These are phyloP conservation scores for Tetrao urogallus DNA, from an alignment of 2,113 vertebrate genomes.

Conservation along the genomic window DNA sequence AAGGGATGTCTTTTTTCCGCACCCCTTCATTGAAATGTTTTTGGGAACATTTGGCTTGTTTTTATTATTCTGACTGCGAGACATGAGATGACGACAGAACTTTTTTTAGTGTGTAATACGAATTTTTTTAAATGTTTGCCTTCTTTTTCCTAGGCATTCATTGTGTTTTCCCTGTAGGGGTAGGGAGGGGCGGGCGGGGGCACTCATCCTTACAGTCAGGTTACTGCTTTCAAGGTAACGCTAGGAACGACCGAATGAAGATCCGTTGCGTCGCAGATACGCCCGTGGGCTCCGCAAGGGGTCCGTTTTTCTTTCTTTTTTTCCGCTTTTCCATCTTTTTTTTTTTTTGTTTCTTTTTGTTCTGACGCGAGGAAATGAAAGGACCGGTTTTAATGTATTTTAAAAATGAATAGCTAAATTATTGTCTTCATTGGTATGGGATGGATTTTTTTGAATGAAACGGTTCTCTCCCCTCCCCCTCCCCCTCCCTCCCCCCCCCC, in stretches of 20 bases:
- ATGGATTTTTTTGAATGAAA: conserved; percentile 70
- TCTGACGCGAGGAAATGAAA: conserved; percentile 78
- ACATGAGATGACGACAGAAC: conserved; percentile 59
- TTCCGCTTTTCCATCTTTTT: too few species aligned
- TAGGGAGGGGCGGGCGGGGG: not conserved
- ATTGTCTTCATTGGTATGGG: conserved; percentile 78
- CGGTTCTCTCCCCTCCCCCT: conserved; percentile 24
- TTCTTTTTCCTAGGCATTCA: conserved; percentile 77
- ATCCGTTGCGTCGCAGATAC: too few species aligned
- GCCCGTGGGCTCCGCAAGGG: too few species aligned
- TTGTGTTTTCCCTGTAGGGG: conserved; percentile 74
- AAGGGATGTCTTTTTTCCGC: conserved; percentile 88
- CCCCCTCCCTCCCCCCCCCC: not conserved
- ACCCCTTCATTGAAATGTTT: conserved; percentile 81
- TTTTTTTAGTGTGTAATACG: conserved; percentile 54
- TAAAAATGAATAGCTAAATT: conserved; percentile 89
- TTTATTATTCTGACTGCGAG: conserved; percentile 78
- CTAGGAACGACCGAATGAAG: too few species aligned
- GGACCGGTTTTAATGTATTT: conserved; percentile 88
- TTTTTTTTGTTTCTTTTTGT: not conserved
- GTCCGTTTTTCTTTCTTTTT: too few species aligned
- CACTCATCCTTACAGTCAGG: too few species aligned
- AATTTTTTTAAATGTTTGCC: conserved; percentile 58
- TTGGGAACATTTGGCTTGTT: conserved; percentile 68
- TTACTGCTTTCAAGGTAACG: too few species aligned